Evolutionary conservation across 2,888 invertebrate genomes (phyloP).

Genomic region (Galeruca laticollis): DNA sequence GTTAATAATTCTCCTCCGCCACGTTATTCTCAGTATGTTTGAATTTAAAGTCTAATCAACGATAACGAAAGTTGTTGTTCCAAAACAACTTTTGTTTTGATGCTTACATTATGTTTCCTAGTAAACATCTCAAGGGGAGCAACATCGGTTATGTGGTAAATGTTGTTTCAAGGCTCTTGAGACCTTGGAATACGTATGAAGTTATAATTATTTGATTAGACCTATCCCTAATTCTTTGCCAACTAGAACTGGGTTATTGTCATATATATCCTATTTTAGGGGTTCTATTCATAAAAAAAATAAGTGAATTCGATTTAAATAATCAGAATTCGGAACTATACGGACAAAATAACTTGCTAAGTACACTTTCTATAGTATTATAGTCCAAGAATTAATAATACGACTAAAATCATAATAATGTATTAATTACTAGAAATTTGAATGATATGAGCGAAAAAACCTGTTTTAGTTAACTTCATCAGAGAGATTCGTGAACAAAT

Average conservation of each 20-base stretch:
- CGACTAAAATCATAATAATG: too few species aligned
- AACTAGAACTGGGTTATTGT: too few species aligned
- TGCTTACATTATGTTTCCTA: constrained; percentile 23
- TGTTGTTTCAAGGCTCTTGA: constrained; percentile 7
- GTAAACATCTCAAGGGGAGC: constrained; percentile 31
- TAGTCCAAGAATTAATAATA: too few species aligned
- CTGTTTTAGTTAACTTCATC: too few species aligned
- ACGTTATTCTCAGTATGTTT: constrained; percentile 24
- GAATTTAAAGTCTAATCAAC: constrained; percentile 37
- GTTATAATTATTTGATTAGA: constrained; percentile 4
- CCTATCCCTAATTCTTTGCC: background rate
- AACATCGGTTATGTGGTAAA: constrained; percentile 19
- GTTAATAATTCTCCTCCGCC: constrained; percentile 2
- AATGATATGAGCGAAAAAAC: too few species aligned
- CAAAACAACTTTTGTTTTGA: constrained; percentile 32
- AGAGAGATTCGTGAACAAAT: too few species aligned
- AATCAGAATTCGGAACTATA: too few species aligned
- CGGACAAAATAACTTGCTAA: too few species aligned
- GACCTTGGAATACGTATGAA: background rate
- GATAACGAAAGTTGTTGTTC: constrained; percentile 36
- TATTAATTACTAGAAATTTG: too few species aligned
- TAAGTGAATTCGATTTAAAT: too few species aligned
- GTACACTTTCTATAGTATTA: too few species aligned
- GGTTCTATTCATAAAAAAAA: too few species aligned
- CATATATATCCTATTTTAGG: background rate